These are phyloP conservation scores for Syndactyla subalaris DNA, from an alignment of 2,797 vertebrate species.

Conservation along the genomic window DNA sequence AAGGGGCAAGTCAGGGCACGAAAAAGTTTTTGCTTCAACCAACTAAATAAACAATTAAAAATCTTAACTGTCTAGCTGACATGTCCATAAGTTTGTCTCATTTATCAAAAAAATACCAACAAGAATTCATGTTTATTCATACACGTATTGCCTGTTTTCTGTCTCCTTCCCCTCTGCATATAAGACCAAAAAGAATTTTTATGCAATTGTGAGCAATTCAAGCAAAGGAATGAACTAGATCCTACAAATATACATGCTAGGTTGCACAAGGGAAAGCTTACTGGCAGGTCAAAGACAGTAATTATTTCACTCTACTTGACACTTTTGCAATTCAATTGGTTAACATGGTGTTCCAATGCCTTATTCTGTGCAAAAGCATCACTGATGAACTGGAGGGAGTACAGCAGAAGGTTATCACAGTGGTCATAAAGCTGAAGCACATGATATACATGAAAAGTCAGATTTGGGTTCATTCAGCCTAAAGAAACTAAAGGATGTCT, in stretches of 20 bases:
- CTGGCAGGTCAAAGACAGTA: neutral
- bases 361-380: neutral
- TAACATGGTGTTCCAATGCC: neutral
- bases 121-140: neutral
- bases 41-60: neutral
- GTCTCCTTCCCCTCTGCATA: neutral
- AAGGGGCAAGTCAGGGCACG: neutral
- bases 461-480: neutral
- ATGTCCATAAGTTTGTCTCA: neutral
- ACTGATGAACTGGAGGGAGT: neutral
- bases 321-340: neutral
- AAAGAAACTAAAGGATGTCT: neutral
- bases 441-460: neutral
- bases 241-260: neutral
- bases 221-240: neutral
- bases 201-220: neutral
- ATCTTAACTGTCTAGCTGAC: neutral
- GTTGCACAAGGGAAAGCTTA: neutral
- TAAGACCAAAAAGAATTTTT: neutral
- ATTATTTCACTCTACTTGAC: neutral
- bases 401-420: neutral
- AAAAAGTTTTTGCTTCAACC: neutral
- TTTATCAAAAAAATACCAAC: neutral
- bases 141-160: neutral
- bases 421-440: neutral